Evolutionary conservation across 2,797 vertebrate genomes (phyloP), one percentile per base, ranked within the genome.

Genomic region (Harpagifer antarcticus): DNA sequence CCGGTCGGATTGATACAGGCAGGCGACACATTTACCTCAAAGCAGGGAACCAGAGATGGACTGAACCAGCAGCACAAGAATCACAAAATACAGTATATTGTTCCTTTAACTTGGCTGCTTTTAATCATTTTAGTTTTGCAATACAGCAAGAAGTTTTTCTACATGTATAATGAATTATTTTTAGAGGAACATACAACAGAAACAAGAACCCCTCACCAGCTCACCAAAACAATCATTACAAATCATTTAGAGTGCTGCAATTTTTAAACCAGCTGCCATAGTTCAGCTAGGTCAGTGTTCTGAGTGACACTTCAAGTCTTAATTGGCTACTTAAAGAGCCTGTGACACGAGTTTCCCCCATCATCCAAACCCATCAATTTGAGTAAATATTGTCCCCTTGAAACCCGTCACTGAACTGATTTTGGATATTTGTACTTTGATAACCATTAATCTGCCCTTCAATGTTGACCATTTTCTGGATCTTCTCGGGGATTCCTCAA

Each of bases 1-100:
- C 52, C 1, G 31, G 61, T 48, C 17, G 43, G 85, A 91, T 86
- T 86, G 84, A 82, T 86, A 68, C 75, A 74, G 84, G 83, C 87
- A 73, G 72, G 56, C 33, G 9, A 15, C 63, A 49, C 73, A 74
- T 86, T 86, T 68, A 69, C 76, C 71, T 72, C 73, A 33, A 55
- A 8, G 65, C 40, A 48, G 71, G 45, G 48, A 83, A 76, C 60
- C 3, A 8, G 78, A 86, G 70, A 73, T 42, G 42, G 72, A 62
- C 31, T 68, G 19, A 58, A 44, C 44, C 56, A 16, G 20, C 33
- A 40, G 48, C 48, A 40, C 48, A 62, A 23, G 42, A 7, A 45
- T 47, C 5, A 20, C 44, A 47, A 55, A 57, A 62, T 74, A 27
- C 4, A 27, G 27, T 27, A 45, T 27, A 45, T 20, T 31, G 9